Conservation (phyloP, 2,113 vertebrate species). For the Pollachius pollachius region DNA sequence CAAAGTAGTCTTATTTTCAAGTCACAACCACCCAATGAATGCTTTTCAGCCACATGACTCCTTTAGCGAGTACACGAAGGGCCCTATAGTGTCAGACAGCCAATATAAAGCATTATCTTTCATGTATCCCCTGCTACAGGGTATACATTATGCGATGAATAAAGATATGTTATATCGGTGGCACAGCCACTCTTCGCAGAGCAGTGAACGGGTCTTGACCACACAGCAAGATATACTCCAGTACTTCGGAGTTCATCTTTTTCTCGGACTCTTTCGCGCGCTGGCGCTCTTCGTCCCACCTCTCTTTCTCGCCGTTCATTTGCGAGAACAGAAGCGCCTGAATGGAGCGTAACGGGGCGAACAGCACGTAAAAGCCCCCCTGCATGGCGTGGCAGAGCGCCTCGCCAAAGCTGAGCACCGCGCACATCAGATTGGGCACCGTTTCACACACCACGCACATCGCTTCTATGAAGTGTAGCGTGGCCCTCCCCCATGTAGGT, state of each 20-base stretch:
- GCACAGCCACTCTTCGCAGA: conserved; percentile 65
- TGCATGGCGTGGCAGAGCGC: conserved; percentile 62
- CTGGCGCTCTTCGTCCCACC: conserved; percentile 62
- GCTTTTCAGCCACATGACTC: conserved; percentile 18
- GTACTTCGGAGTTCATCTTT: conserved; percentile 55
- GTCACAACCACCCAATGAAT: background rate
- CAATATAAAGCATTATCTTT: background rate
- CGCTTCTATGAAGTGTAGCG: conserved; percentile 56
- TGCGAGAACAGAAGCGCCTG: conserved; percentile 64
- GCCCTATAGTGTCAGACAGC: conserved; percentile 44
- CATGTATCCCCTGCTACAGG: background rate
- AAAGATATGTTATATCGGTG: conserved; percentile 51
- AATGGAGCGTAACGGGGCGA: conserved; percentile 56
- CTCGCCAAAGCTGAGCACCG: conserved; percentile 50
- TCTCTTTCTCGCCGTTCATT: conserved; percentile 62
- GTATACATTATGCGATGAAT: no score
- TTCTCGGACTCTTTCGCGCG: conserved; percentile 54
- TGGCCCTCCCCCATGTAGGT: conserved; percentile 35
- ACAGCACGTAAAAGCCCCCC: conserved; percentile 60
- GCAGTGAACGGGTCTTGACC: conserved; percentile 70
- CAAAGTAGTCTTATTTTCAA: no score
- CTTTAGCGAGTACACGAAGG: conserved; percentile 49
- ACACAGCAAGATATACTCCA: conserved; percentile 67
- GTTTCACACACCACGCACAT: conserved; percentile 63
- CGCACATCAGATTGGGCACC: conserved; percentile 55